Percentiles rank a stretch among this genome's conserved stretches.
Conservation (phyloP, 2,888 invertebrate genomes). For the Drosophila niveifrons region DNA sequence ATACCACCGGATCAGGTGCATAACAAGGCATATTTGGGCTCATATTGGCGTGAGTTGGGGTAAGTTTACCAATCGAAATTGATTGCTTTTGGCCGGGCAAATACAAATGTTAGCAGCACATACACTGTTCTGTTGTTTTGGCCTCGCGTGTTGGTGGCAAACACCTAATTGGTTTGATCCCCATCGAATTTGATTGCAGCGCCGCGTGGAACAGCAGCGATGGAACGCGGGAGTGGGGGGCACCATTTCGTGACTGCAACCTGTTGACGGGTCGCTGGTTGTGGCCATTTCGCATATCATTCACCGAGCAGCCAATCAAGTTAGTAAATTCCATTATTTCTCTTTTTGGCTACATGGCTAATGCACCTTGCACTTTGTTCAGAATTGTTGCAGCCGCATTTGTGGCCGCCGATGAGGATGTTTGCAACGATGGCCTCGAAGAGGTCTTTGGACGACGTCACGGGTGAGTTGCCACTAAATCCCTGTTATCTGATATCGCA, state of each 20-base stretch:
- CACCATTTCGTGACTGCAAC: slow-evolving; percentile 85
- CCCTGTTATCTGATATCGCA: background rate
- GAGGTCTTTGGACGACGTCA: slow-evolving; percentile 90
- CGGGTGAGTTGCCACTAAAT: slow-evolving; percentile 81
- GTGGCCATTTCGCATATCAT: slow-evolving; percentile 86
- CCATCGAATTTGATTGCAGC: slow-evolving; percentile 44
- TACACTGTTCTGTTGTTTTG: background rate
- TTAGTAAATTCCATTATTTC: slow-evolving; percentile 73
- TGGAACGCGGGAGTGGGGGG: slow-evolving; percentile 85
- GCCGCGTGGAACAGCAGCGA: slow-evolving; percentile 85
- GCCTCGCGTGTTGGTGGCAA: slow-evolving; percentile 40
- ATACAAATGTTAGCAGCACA: background rate
- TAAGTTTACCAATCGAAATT: slow-evolving; percentile 48
- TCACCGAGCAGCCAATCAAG: slow-evolving; percentile 84
- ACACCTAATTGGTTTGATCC: slow-evolving; percentile 49
- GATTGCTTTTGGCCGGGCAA: slow-evolving; percentile 1
- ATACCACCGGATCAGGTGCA: slow-evolving; percentile 84
- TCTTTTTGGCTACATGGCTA: background rate
- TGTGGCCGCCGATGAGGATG: slow-evolving; percentile 88
- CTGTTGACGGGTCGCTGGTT: slow-evolving; percentile 85
- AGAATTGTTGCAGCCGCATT: slow-evolving; percentile 88
- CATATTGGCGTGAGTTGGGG: slow-evolving; percentile 85
- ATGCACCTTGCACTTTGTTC: background rate
- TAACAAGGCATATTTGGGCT: slow-evolving; percentile 84
- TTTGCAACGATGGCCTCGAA: slow-evolving; percentile 90